Evolutionary conservation across 2,888 invertebrate species (phyloP).

Genomic region (Beris chalybata): DNA sequence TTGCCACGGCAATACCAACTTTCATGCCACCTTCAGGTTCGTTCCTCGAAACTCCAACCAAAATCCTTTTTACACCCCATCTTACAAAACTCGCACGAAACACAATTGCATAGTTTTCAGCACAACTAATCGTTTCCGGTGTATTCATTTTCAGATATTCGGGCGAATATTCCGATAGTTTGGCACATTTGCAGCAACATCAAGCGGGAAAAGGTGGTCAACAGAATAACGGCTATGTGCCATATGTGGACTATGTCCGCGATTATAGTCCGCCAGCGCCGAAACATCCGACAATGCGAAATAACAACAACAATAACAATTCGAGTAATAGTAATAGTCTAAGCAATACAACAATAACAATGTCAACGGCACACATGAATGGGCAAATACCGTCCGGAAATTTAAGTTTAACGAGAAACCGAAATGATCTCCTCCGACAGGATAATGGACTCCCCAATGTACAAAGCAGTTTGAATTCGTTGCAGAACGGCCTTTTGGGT

Average conservation of each 20-base stretch:
- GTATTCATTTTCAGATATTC: slow-evolving; percentile 47
- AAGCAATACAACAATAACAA: slow-evolving; percentile 33
- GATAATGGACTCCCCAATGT: slow-evolving; percentile 55
- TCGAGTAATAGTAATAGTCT: slow-evolving; percentile 29
- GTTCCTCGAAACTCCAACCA: not conserved
- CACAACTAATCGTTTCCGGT: slow-evolving; percentile 10
- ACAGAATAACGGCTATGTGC: slow-evolving; percentile 82
- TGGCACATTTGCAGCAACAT: slow-evolving; percentile 42
- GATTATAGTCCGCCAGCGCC: slow-evolving; percentile 82
- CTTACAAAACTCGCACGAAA: slow-evolving; percentile 9
- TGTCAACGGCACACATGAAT: slow-evolving; percentile 39
- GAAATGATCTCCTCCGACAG: slow-evolving; percentile 44
- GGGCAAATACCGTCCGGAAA: slow-evolving; percentile 42
- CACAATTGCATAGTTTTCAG: slow-evolving; percentile 10
- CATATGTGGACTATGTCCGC: slow-evolving; percentile 84
- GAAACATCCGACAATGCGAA: slow-evolving; percentile 14
- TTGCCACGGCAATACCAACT: too few relatives aligned
- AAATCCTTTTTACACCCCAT: slow-evolving; percentile 4
- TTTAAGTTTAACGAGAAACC: slow-evolving; percentile 49
- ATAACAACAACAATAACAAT: slow-evolving; percentile 20
- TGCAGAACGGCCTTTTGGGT: slow-evolving; percentile 50
- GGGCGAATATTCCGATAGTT: slow-evolving; percentile 53
- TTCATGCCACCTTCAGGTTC: too few relatives aligned
- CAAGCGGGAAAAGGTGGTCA: slow-evolving; percentile 59
- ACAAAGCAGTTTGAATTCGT: slow-evolving; percentile 53